Evolutionary conservation across 2,888 invertebrate species (phyloP), one percentile per base, ranked within the genome.

Genomic region (Orgyia antiqua): DNA sequence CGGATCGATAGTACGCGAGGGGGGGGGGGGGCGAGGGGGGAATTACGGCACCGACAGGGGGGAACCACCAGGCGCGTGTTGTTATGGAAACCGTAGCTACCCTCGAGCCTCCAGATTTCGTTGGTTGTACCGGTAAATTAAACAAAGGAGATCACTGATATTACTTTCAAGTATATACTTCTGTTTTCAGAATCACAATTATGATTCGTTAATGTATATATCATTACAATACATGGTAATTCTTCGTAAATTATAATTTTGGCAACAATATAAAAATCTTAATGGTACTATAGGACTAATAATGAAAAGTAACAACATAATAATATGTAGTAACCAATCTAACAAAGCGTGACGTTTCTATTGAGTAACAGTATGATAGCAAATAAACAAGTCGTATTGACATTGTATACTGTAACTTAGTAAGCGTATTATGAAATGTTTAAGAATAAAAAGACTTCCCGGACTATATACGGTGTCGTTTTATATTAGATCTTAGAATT

Each of bases 51-150:
- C 36, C 34, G 41, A 37, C 26, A 51, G 39, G 55, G 46, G 38
- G 37, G 45, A 51, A 64, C 67, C 69, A 64, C 70, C 75, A 58
- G 68, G 65, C 75, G 76, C 77, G 73, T 73, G 84, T 84, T 79
- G 83, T 78, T 74, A 82, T 83, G 80, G 83, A 70, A 83, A 83
- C 83, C 79, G 73, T 67, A 75, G 74, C 74, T 76, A 75, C 74
- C 78, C 76, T 71, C 68, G 74, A 70, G 77, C 76, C 68, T 77
- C 68, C 80, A 80, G 83, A 84, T 83, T 84, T 82, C 62, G 75
- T 71, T 70, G 69, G 74, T 66, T 74, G 73, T 80, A 74, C 77
- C 68, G 72, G 68, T 72, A 74, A 80, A 82, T 82, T 79, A 80
- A 83, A 83, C 83, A 82, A 82, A 83, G 80, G 65, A 70, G 65